Conservation (phyloP, 1,140 invertebrate genomes). For the Papilio glaucus region DNA sequence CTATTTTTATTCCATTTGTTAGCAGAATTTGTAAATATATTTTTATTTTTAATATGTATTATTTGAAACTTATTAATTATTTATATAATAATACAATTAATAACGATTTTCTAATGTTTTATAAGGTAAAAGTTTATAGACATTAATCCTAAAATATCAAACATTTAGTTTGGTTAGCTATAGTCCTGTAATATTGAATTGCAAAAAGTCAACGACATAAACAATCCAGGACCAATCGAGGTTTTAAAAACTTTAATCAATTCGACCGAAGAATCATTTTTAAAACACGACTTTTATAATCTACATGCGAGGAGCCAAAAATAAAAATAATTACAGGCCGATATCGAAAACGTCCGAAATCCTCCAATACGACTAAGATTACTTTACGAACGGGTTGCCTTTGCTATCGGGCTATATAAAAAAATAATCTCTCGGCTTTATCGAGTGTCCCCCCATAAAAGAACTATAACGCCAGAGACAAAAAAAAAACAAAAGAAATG, state of each 20-base stretch:
- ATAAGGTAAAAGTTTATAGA: too few relatives aligned
- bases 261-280: neutral
- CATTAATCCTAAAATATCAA: neutral
- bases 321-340: slow-evolving; percentile 30
- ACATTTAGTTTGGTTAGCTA: neutral
- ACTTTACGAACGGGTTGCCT: slow-evolving; percentile 50
- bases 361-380: slow-evolving; percentile 41
- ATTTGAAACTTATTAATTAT: too few relatives aligned
- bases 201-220: slow-evolving; percentile 1
- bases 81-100: too few relatives aligned
- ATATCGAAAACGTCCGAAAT: slow-evolving; percentile 28
- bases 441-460: slow-evolving; percentile 69
- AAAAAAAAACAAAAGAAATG: slow-evolving; percentile 66
- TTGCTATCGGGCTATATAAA: slow-evolving; percentile 46
- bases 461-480: slow-evolving; percentile 61
- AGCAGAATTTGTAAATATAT: too few relatives aligned
- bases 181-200: neutral
- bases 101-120: too few relatives aligned
- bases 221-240: neutral
- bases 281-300: slow-evolving; percentile 28
- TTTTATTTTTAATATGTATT: too few relatives aligned
- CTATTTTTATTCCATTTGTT: too few relatives aligned
- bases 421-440: slow-evolving; percentile 52
- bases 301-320: neutral
- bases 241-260: slow-evolving; percentile 21